Evolutionary conservation across 2,113 vertebrate species (phyloP).

Genomic region (Misgurnus anguillicaudatus): DNA sequence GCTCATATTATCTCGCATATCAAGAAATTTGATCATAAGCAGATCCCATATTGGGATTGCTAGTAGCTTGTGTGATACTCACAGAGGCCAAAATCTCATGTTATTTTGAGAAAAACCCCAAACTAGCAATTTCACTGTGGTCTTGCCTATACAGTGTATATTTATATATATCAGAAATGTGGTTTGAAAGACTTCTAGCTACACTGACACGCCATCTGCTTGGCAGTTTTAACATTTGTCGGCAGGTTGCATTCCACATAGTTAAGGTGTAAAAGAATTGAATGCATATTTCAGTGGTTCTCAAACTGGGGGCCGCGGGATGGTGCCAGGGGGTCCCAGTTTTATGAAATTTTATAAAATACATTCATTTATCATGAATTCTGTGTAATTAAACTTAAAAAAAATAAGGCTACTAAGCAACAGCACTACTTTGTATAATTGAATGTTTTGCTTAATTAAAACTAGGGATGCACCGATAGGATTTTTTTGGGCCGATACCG

Average conservation of each 20-base stretch:
- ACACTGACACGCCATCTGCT: conserved; percentile 53
- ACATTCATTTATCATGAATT: too few species aligned
- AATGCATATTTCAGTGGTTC: conserved; percentile 13
- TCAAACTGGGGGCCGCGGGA: too few species aligned
- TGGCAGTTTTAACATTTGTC: conserved; percentile 22
- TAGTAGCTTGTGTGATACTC: conserved; percentile 44
- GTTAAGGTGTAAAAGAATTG: conserved; percentile 21
- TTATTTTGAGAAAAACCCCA: conserved; percentile 67
- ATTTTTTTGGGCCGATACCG: too few species aligned
- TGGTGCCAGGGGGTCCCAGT: too few species aligned
- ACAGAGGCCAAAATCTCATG: conserved; percentile 57
- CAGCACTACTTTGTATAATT: too few species aligned
- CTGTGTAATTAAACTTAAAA: too few species aligned
- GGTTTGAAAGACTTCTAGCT: conserved; percentile 48
- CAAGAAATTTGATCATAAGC: conserved; percentile 1
- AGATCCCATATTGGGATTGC: neutral
- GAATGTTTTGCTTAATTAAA: too few species aligned
- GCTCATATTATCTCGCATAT: neutral
- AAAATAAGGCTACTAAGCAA: too few species aligned
- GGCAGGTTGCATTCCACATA: conserved; percentile 13
- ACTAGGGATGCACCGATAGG: too few species aligned
- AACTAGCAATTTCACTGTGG: conserved; percentile 69
- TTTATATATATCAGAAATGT: conserved; percentile 67
- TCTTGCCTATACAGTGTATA: conserved; percentile 58
- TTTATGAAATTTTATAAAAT: too few species aligned